These are phyloP conservation scores for Actenoides lindsayi DNA, from an alignment of 2,113 vertebrate genomes.

Conservation along the genomic window DNA sequence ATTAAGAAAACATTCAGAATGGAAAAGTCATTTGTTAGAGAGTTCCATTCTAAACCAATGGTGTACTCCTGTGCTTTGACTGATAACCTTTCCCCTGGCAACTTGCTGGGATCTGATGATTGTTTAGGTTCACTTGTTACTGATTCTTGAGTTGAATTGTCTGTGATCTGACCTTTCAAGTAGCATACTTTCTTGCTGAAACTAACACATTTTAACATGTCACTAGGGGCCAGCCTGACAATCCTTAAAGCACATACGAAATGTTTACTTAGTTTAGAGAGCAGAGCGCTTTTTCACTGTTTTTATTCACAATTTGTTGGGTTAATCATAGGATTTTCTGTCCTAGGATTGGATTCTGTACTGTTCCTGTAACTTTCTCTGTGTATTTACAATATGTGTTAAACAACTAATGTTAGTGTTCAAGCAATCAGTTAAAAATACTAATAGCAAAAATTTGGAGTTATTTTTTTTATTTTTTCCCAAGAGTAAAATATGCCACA, in stretches of 20 bases:
- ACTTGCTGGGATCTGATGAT: neutral
- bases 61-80: neutral
- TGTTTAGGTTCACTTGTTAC: slow-evolving; percentile 20
- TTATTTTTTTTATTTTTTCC: neutral
- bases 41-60: neutral
- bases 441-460: neutral
- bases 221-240: neutral
- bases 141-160: neutral
- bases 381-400: fast-evolving
- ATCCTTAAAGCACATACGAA: neutral
- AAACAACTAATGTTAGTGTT: neutral
- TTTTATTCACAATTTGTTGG: neutral
- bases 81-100: slow-evolving; percentile 57
- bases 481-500: neutral
- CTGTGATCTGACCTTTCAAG: slow-evolving; percentile 49
- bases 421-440: neutral
- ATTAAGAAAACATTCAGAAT: slow-evolving; percentile 61
- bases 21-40: slow-evolving; percentile 60
- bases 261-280: neutral
- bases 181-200: slow-evolving; percentile 21
- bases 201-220: neutral
- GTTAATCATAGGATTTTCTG: neutral
- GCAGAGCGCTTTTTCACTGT: neutral
- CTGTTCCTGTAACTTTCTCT: neutral
- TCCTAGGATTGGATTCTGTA: neutral